Evolutionary conservation across 2,888 invertebrate genomes (phyloP), one percentile per base, ranked within the genome.

Genomic region (Napeogenes sylphis): DNA sequence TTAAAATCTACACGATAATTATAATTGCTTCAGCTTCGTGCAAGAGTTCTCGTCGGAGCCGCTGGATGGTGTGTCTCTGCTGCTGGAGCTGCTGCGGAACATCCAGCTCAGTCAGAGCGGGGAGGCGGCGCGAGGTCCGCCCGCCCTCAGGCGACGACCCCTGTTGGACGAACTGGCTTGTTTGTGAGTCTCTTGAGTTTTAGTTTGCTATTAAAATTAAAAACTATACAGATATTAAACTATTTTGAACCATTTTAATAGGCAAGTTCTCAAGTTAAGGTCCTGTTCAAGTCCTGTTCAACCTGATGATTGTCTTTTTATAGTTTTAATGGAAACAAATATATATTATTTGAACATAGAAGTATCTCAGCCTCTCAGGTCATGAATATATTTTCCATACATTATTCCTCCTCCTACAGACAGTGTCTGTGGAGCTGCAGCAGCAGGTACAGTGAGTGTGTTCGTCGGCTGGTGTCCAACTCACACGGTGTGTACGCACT

Each of bases 31-130:
- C 91, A 98, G 98, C 84, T 98, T 98, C 82, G 95, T 98, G 8
- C 97, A 97, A 85, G 98, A 98, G 84, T 98, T 98, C 82, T 93
- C 97, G 0, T 94, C 95, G 59, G 94, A 96, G 62, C 96, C 97
- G 21, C 93, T 96, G 76, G 97, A 97, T 85, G 98, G 98, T 8
- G 94, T 98, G 2, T 93, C 94, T 4, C 88, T 97, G 55, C 91
- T 98, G 10, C 85, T 98, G 73, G 97, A 97, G 81, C 93, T 98
- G 2, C 91, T 98, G 65, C 93, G 97, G 62, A 95, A 95, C 58
- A 95, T 98, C 57, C 98, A 98, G 79, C 89, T 96, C 66, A 94
- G 95, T 59, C 96, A 97, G 78, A 92, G 94, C 0, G 93, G 92
- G 35, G 93, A 93, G 64, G 85, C 89, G 2, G 88, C 91, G 13